Conservation (phyloP, 2,113 vertebrate species). For the Lasiurus borealis region DNA sequence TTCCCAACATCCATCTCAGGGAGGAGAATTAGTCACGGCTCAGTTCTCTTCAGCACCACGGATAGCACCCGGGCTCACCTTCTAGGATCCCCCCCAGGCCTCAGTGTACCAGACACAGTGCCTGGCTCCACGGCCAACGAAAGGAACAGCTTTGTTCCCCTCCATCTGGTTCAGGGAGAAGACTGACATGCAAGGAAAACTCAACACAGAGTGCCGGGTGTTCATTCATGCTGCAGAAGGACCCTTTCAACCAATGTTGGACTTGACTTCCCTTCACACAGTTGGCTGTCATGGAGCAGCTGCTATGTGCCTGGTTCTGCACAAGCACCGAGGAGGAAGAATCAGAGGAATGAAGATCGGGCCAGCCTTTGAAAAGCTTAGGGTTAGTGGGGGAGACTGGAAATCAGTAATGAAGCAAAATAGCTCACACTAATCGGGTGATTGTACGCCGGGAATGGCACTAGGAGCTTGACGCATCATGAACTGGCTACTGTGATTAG, state of each 20-base stretch:
- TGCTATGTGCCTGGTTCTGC: not conserved
- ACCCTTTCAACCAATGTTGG: not conserved
- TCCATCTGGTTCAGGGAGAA: not conserved
- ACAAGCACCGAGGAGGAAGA: not conserved
- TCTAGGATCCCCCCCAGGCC: not conserved
- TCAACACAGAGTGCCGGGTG: not conserved
- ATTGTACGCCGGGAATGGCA: not conserved
- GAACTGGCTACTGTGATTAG: not conserved
- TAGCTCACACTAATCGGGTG: not conserved
- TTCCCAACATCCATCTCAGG: not conserved
- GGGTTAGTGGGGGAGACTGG: not conserved
- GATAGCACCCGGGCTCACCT: conserved; percentile 33
- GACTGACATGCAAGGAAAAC: too few species aligned
- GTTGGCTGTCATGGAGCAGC: not conserved
- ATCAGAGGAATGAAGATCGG: not conserved
- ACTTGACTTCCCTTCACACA: not conserved
- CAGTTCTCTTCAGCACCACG: conserved; percentile 70
- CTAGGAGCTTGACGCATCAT: accelerated
- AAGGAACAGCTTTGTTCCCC: not conserved
- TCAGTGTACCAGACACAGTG: not conserved
- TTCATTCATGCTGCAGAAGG: not conserved
- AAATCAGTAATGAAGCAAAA: not conserved
- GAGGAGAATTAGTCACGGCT: conserved; percentile 55
- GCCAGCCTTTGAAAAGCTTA: not conserved
- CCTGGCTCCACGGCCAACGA: accelerated